These are phyloP conservation scores for Dryadula phaetusa DNA, from an alignment of 2,888 invertebrate species.

Conservation along the genomic window DNA sequence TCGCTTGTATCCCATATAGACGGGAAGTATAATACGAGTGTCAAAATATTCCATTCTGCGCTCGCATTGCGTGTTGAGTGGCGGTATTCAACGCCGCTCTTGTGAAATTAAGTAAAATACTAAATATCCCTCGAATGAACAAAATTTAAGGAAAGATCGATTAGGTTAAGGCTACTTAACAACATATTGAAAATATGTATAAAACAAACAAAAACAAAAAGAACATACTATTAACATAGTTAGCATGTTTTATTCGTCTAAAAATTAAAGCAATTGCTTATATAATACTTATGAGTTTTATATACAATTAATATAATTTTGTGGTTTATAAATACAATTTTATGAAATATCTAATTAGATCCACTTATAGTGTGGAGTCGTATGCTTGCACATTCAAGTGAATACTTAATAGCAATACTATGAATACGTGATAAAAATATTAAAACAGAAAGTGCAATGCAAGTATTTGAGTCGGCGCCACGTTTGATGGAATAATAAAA, in stretches of 20 bases:
- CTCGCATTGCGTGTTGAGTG: too few relatives aligned
- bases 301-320: not conserved
- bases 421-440: conserved; percentile 42
- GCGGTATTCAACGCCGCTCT: too few relatives aligned
- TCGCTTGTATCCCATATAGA: too few relatives aligned
- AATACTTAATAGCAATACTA: conserved; percentile 38
- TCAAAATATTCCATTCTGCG: too few relatives aligned
- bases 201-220: too few relatives aligned
- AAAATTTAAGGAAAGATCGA: too few relatives aligned
- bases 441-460: conserved; percentile 42
- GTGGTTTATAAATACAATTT: not conserved
- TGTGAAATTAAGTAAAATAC: too few relatives aligned
- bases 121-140: too few relatives aligned
- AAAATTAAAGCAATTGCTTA: not conserved
- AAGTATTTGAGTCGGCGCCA: conserved; percentile 39
- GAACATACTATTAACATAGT: not conserved
- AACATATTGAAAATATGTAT: too few relatives aligned
- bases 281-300: not conserved
- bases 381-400: conserved; percentile 32
- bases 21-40: too few relatives aligned
- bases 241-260: not conserved
- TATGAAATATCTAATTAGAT: conserved; percentile 10
- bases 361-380: conserved; percentile 21
- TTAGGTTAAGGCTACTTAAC: too few relatives aligned
- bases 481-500: conserved; percentile 72